Conservation (phyloP, 2,113 vertebrate genomes). For the Casuarius casuarius region DNA sequence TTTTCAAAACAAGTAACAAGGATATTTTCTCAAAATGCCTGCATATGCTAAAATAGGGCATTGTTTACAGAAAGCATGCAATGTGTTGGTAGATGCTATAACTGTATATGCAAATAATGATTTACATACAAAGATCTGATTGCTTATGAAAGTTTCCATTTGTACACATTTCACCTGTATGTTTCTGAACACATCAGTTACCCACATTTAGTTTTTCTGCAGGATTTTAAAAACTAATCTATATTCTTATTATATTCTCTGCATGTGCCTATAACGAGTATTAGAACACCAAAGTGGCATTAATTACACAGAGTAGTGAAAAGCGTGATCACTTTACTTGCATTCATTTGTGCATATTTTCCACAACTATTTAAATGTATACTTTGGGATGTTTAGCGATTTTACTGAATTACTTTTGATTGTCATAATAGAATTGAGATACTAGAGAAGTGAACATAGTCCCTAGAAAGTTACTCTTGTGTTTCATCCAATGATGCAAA, state of each 20-base stretch:
- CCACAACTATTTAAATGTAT: neutral
- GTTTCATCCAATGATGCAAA: neutral
- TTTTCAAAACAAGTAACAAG: neutral
- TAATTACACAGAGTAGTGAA: neutral
- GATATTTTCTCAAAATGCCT: neutral
- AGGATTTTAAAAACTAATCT: neutral
- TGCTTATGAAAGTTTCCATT: constrained; percentile 8
- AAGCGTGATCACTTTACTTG: neutral
- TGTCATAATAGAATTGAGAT: constrained; percentile 14
- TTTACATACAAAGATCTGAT: neutral
- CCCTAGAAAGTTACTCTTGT: neutral
- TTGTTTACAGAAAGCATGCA: neutral
- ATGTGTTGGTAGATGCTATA: neutral
- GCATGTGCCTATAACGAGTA: neutral
- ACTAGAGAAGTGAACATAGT: neutral
- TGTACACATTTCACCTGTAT: neutral
- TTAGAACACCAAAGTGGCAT: constrained; percentile 24
- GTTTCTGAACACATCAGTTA: neutral
- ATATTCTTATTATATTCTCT: neutral
- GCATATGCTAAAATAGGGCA: neutral
- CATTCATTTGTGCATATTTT: neutral
- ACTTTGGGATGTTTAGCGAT: neutral
- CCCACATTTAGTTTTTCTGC: fast-evolving
- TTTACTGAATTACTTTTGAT: neutral
- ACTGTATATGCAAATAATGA: neutral